Evolutionary conservation across 92 coral and sea anemone species (phyloP).

Genomic region (Zoanthus gigantus): DNA sequence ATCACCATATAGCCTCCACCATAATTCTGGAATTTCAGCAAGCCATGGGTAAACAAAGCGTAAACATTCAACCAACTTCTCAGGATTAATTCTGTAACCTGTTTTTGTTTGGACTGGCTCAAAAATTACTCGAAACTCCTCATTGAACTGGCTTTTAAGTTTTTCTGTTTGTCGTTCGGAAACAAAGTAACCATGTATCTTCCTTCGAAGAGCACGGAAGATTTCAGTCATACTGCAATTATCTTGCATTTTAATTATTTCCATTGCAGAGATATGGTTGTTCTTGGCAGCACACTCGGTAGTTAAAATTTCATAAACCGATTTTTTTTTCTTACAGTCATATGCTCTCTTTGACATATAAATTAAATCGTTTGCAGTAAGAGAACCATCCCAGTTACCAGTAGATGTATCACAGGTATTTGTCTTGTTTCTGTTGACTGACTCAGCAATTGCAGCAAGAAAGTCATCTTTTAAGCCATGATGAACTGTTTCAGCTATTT

Average conservation of each 20-base stretch:
- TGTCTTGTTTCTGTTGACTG: conserved; percentile 11
- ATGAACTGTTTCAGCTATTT: conserved; percentile 42
- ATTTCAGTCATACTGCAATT: conserved; percentile 36
- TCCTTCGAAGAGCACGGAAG: conserved; percentile 32
- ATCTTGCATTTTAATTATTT: conserved; percentile 38
- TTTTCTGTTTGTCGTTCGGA: background rate
- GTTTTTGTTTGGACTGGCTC: conserved; percentile 6
- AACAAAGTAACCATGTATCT: conserved; percentile 37
- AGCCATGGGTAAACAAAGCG: conserved; percentile 32
- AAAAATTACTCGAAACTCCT: background rate
- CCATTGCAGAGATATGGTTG: conserved; percentile 40
- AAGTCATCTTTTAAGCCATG: conserved; percentile 46
- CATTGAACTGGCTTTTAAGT: background rate
- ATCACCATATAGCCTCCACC: conserved; percentile 15
- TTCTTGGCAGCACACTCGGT: conserved; percentile 23
- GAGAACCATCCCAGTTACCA: conserved; percentile 48
- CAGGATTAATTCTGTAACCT: conserved; percentile 14
- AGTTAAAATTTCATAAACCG: conserved; percentile 31
- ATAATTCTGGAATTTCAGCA: background rate
- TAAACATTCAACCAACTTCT: background rate
- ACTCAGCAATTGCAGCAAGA: conserved; percentile 24
- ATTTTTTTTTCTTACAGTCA: conserved; percentile 38
- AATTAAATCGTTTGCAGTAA: conserved; percentile 48
- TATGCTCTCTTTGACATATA: conserved; percentile 32
- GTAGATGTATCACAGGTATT: background rate